A percentile compares a stretch with the other conserved stretches of the same genome.
Evolutionary conservation across 1,140 invertebrate genomes (phyloP).

Genomic region (Doryteuthis pealeii): DNA sequence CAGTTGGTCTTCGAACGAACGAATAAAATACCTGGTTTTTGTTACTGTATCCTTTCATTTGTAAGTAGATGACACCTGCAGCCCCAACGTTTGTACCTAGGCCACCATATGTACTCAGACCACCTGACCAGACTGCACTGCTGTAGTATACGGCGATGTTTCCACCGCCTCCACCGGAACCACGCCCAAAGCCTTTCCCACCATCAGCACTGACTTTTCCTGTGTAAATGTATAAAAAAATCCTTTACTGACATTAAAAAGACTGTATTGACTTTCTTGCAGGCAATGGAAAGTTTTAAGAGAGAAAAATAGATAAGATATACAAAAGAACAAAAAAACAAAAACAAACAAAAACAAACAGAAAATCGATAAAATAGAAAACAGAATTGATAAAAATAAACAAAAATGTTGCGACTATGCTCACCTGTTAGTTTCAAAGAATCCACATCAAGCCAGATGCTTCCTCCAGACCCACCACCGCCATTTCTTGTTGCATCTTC

Average conservation of each 20-base stretch:
- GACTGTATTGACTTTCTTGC: no score
- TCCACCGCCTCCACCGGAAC: constrained; percentile 43
- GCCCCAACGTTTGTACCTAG: constrained; percentile 26
- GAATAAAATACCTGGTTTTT: constrained; percentile 10
- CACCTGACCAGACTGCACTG: constrained; percentile 28
- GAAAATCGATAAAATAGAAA: no score
- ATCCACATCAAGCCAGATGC: constrained; percentile 23
- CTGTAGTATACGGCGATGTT: constrained; percentile 33
- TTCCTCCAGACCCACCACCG: constrained; percentile 32
- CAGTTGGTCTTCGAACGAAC: no score
- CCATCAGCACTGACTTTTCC: neutral
- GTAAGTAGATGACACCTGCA: constrained; percentile 35
- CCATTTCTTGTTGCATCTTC: constrained; percentile 13
- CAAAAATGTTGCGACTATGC: no score
- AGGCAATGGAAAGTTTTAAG: no score
- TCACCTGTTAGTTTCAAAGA: constrained; percentile 26
- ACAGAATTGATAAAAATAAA: no score
- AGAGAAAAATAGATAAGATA: no score
- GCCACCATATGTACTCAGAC: constrained; percentile 36
- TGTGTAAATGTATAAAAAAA: neutral
- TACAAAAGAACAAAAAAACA: no score
- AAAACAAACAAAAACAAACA: no score
- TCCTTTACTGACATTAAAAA: no score
- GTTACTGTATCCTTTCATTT: neutral
- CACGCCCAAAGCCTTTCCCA: constrained; percentile 20